Evolutionary conservation across 1,140 invertebrate species (phyloP), one percentile per base, ranked within the genome.

Genomic region (Pogonus chalceus): DNA sequence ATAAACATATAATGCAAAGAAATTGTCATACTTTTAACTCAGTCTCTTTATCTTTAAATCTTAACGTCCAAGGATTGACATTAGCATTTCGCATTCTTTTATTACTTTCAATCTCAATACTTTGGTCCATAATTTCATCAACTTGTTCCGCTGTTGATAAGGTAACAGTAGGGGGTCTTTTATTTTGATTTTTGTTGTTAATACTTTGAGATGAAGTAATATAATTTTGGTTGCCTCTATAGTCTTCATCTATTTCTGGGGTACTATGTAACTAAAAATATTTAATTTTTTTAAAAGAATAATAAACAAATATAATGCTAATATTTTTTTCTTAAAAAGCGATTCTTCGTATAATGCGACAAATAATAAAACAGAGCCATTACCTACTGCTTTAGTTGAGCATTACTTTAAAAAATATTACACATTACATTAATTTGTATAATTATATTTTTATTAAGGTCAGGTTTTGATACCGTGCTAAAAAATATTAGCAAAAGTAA

Each of bases 31-130:
- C 84, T 72, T 84, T 84, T 14, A 74, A 71, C 66, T 90, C 88
- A 56, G 86, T 72, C 23, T 80, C 77, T 20, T 73, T 67, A 50
- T 90, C 84, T 37, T 87, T 85, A 68, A 96, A 96, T 49, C 85
- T 82, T 16, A 97, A 75, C 1, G 88, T 88, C 83, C 92, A 90
- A 2, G 83, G 72, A 63, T 87, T 84, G 57, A 96, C 85, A 70
- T 96, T 91, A 20, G 90, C 87, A 12, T 83, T 81, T 18, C 92
- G 78, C 79, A 96, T 93, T 53, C 87, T 77, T 62, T 92, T 92
- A 69, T 96, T 95, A 56, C 88, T 93, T 60, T 90, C 88, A 39
- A 93, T 91, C 72, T 96, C 92, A 24, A 96, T 93, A 53, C 82
- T 87, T 58, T 90, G 82, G 60, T 92, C 90, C 56, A 92, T 87